Evolutionary conservation across 2,888 invertebrate genomes (phyloP).

Genomic region (Drosophila differens): DNA sequence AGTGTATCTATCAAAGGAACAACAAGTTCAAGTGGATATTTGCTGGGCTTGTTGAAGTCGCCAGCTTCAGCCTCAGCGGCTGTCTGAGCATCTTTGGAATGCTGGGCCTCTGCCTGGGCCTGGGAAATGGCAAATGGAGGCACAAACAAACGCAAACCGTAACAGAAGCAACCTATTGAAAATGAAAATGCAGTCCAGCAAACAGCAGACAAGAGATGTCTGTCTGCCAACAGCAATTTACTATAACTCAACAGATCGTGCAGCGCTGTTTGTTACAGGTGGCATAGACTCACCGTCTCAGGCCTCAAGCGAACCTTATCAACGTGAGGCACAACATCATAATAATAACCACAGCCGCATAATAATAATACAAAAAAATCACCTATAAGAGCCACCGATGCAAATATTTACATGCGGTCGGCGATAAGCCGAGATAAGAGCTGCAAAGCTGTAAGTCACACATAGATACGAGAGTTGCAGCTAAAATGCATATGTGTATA

Average conservation of each 20-base stretch:
- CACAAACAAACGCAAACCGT: background rate
- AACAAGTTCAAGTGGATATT: constrained; percentile 25
- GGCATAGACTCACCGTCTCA: background rate
- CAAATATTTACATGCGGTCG: constrained; percentile 69
- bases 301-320: constrained; percentile 14
- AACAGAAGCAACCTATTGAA: constrained; percentile 52
- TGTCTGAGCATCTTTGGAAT: constrained; percentile 47
- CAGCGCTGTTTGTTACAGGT: constrained; percentile 13
- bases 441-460: constrained; percentile 24
- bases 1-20: constrained; percentile 8
- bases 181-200: constrained; percentile 36
- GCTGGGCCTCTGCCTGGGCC: constrained; percentile 14
- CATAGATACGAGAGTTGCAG: background rate
- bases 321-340: constrained; percentile 3
- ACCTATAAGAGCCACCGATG: constrained; percentile 43
- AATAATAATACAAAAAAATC: constrained; percentile 6
- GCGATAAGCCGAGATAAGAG: constrained; percentile 61
- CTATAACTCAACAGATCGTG: background rate
- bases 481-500: constrained; percentile 33
- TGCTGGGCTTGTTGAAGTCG: constrained; percentile 14
- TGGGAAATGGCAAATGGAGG: constrained; percentile 17
- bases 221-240: constrained; percentile 19
- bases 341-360: constrained; percentile 13
- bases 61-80: constrained; percentile 4
- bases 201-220: constrained; percentile 1